Evolutionary conservation across 1,140 invertebrate species (phyloP).

Genomic region (Chelonus insularis): DNA sequence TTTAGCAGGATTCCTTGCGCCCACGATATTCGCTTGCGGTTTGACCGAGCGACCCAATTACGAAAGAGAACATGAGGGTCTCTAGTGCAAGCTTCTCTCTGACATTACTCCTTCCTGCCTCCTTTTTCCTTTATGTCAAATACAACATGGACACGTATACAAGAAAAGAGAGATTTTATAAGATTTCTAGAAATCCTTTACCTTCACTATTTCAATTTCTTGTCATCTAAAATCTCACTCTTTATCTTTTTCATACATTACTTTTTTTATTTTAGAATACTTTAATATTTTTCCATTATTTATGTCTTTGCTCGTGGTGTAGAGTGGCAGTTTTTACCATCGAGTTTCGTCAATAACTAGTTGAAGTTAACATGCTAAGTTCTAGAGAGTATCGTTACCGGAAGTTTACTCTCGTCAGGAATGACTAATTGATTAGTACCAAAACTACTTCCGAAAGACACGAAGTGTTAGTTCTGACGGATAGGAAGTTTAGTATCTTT

Average conservation of each 20-base stretch:
- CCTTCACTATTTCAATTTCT: background rate
- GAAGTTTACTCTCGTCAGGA: slow-evolving; percentile 17
- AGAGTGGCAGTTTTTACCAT: background rate
- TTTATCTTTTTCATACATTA: background rate
- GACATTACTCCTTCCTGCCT: background rate
- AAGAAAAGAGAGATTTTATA: background rate
- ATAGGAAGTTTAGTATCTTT: background rate
- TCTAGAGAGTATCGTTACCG: slow-evolving; percentile 11
- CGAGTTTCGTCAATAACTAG: background rate
- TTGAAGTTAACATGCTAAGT: background rate
- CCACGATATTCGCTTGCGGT: slow-evolving; percentile 1
- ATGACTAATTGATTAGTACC: slow-evolving; percentile 20
- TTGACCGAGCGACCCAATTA: slow-evolving; percentile 14
- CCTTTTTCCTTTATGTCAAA: background rate
- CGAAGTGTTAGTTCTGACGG: background rate
- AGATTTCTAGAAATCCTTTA: background rate
- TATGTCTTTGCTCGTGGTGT: background rate
- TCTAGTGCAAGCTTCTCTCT: background rate
- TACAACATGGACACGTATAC: background rate
- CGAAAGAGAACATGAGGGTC: background rate
- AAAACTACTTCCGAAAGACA: slow-evolving; percentile 12
- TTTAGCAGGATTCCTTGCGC: background rate
- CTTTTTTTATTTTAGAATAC: background rate
- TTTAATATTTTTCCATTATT: background rate
- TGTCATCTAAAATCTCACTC: background rate